Conservation (phyloP, 1,140 invertebrate species). For the Eupristina koningsbergeri region DNA sequence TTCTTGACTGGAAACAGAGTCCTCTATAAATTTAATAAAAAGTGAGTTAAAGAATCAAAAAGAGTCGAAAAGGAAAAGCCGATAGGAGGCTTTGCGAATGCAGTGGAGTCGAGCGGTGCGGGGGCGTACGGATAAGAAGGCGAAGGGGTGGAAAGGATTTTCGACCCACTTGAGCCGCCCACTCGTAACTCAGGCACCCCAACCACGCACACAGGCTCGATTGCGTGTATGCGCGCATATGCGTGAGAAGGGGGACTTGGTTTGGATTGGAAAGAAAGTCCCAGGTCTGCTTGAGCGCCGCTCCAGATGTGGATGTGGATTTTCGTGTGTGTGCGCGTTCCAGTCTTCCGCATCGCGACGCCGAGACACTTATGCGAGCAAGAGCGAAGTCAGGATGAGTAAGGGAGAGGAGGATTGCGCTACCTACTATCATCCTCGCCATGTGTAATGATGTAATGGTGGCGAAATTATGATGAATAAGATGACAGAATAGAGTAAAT, state of each 20-base stretch:
- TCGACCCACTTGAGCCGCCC: not conserved
- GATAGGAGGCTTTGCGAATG: not conserved
- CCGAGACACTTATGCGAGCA: not conserved
- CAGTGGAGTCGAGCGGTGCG: no score
- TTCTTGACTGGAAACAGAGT: not conserved
- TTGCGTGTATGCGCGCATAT: not conserved
- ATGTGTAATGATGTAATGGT: constrained; percentile 20
- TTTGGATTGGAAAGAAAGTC: constrained; percentile 11
- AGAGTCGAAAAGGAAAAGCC: not conserved
- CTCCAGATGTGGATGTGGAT: not conserved
- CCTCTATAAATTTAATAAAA: no score
- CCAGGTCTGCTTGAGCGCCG: not conserved
- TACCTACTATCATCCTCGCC: no score
- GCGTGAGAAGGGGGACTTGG: no score
- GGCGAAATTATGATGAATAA: constrained; percentile 32
- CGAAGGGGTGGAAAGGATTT: constrained; percentile 44
- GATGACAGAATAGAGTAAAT: not conserved
- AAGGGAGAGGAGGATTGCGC: no score
- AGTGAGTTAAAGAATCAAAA: no score
- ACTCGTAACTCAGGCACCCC: not conserved
- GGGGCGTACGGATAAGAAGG: not conserved
- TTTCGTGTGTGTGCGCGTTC: constrained; percentile 8
- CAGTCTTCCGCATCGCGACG: constrained; percentile 1
- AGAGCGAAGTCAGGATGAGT: not conserved
- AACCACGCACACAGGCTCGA: no score